Base-by-base conservation (phyloP, 2,113 vertebrate species). In the Marmota monax region DNA sequence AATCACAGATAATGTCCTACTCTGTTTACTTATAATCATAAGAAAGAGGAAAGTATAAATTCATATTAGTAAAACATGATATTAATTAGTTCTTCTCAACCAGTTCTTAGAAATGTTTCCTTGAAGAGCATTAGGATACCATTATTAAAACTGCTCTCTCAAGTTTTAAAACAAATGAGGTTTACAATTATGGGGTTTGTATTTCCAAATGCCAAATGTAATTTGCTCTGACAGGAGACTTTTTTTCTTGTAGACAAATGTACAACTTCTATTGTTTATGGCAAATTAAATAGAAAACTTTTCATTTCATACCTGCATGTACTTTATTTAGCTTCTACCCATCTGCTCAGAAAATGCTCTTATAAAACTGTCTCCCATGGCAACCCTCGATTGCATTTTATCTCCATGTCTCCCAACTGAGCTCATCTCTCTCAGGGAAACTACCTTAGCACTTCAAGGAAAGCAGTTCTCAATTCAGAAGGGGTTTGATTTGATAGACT, bases 341-440 rank as follows among this genome's bases (percentile, higher is more conserved):
- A 98, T 98, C 98, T 99, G 98, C 95, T 98, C 89, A 89, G 95
- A 95, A 98, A 98, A 98, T 94, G 92, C 88, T 98, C 95, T 96
- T 96, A 91, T 97, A 97, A 98, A 98, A 90, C 96, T 69, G 98
- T 98, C 97, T 98, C 98, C 98, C 97, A 97, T 99, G 90, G 98
- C 98, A 99, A 99, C 98, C 88, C 58, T 34, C 90, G 94, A 92
- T 96, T 98, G 34, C 95, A 98, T 94, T 97, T 92, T 80, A 97
- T 70, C 34, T 94, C 96, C n/a, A 48, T 92, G 91, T 86, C 83
- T 97, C 92, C 95, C 87, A 69, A 2, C 56, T 51, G 86, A 98
- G 85, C 73, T 88, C 25, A 27, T 94, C 29, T 88, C n/a, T 97
- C 94, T 88, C 69, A 84, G 93, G 87, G n/a, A 94, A 97, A 92